phyloP scores from a whole-genome alignment of 2,888 invertebrate genomes.

The Drosophila stalkeri region DNA sequence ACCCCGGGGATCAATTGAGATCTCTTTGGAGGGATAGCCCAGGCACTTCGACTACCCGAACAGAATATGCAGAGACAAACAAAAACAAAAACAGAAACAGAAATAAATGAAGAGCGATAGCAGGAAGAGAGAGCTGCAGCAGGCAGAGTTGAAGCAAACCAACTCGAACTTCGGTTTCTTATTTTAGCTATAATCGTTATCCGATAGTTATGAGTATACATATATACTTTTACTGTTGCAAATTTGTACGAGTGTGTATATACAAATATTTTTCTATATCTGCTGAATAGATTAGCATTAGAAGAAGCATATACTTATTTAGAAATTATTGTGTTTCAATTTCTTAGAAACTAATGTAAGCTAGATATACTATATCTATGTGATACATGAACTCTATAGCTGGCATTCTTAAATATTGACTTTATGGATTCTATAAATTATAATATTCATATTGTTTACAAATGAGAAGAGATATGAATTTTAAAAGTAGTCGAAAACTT shows the following conservation, averaged over 20 bases:
- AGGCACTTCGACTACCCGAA: slow-evolving; percentile 20
- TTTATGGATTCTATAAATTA: no score
- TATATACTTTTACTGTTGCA: background rate
- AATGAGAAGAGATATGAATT: no score
- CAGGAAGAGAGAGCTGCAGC: no score
- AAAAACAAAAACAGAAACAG: background rate
- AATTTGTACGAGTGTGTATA: background rate
- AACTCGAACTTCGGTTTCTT: background rate
- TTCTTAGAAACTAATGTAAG: no score
- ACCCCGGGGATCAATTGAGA: slow-evolving; percentile 80
- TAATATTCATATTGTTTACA: no score
- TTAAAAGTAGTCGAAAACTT: no score
- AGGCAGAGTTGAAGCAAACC: slow-evolving; percentile 14
- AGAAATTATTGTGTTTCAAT: background rate
- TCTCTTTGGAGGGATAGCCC: slow-evolving; percentile 63
- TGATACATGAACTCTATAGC: no score
- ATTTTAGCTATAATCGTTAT: background rate
- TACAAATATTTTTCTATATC: background rate
- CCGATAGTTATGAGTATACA: background rate
- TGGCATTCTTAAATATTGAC: no score
- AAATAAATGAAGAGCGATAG: slow-evolving; percentile 18
- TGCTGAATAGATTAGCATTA: background rate
- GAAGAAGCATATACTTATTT: background rate
- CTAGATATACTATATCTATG: no score
- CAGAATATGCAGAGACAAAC: slow-evolving; percentile 21